These are phyloP conservation scores for Pangasius macronema DNA, from an alignment of 2,797 vertebrate genomes.

Conservation along the genomic window DNA sequence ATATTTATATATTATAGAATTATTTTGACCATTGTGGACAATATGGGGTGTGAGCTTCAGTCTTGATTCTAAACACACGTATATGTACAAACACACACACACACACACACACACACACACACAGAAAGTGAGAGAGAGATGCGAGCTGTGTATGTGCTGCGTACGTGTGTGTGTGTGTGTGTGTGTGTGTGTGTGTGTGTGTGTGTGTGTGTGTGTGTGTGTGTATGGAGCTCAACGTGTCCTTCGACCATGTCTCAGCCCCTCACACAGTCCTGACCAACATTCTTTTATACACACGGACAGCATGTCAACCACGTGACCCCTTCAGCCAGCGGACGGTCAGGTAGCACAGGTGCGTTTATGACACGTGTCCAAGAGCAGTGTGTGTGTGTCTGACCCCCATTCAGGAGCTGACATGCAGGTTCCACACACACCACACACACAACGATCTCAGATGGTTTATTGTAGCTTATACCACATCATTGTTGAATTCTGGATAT, in stretches of 20 bases:
- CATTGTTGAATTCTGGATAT: background rate
- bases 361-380: slow-evolving; percentile 42
- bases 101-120: background rate
- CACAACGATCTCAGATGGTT: background rate
- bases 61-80: background rate
- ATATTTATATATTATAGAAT: background rate
- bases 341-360: slow-evolving; percentile 38
- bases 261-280: slow-evolving; percentile 30
- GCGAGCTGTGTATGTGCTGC: background rate
- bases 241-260: slow-evolving; percentile 16
- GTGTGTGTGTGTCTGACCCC: slow-evolving; percentile 24
- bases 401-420: slow-evolving; percentile 17
- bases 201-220: slow-evolving; percentile 7
- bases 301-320: slow-evolving; percentile 40
- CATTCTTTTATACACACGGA: slow-evolving; percentile 44
- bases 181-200: background rate
- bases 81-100: background rate
- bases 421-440: slow-evolving; percentile 1
- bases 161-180: too few relatives aligned
- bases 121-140: background rate
- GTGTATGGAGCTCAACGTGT: slow-evolving; percentile 2
- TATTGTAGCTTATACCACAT: background rate
- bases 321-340: slow-evolving; percentile 30
- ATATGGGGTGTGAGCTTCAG: background rate
- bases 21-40: background rate